phyloP scores from a whole-genome alignment of 2,888 invertebrate genomes.

The Erebia ligea region DNA sequence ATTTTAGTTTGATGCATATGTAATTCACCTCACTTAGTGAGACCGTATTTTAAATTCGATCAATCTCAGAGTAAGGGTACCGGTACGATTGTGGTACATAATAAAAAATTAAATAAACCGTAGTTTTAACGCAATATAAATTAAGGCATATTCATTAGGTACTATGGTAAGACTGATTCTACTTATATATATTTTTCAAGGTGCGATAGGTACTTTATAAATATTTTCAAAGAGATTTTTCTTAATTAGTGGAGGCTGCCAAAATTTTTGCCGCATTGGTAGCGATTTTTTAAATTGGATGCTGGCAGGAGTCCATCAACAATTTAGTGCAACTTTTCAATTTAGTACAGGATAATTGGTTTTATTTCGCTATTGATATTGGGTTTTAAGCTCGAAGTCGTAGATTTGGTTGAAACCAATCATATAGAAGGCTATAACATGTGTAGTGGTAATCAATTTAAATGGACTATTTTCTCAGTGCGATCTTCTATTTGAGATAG shows the following conservation, averaged over 20 bases:
- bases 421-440: background rate
- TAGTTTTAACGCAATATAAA: no score
- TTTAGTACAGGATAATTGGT: slow-evolving; percentile 22
- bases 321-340: slow-evolving; percentile 58
- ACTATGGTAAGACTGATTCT: background rate
- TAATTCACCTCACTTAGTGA: no score
- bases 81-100: no score
- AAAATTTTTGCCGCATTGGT: slow-evolving; percentile 50
- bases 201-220: background rate
- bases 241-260: slow-evolving; percentile 43
- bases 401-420: background rate
- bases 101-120: no score
- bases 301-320: slow-evolving; percentile 72
- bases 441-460: background rate
- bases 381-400: slow-evolving; percentile 1
- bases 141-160: no score
- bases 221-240: slow-evolving; percentile 18
- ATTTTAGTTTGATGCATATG: no score
- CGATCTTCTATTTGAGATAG: no score
- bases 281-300: slow-evolving; percentile 72
- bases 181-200: background rate
- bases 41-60: no score
- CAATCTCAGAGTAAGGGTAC: no score
- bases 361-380: slow-evolving; percentile 22
- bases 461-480: no score